Base-by-base conservation (phyloP, 1,140 invertebrate species). In the Hypothenemus hampei region DNA sequence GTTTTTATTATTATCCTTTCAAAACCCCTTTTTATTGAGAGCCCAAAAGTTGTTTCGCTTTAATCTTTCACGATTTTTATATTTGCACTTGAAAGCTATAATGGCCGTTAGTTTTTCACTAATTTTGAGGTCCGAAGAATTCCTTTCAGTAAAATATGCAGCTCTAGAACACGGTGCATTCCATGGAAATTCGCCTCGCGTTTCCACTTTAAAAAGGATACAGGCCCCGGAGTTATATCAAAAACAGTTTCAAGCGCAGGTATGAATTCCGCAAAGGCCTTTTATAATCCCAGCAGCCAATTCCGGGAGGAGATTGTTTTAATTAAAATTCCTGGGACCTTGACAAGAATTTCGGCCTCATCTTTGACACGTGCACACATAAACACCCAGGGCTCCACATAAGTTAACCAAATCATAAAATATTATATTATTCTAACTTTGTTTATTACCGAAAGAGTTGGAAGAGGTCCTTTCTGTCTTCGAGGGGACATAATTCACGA, bases 1-100 rank as follows among this genome's bases (percentile, higher is more conserved):
- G 48, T 40, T 50, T 50, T 50, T 50, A 50, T 50, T 50, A 50
- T 50, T n/a, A 19, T 46, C 21, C 40, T 43, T 22, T 43, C n/a
- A 39, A 26, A 15, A 4, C 23, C 2, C 41, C 22, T 23, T 26
- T 44, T 44, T 3, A 29, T 7, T 2, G 16, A 6, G 40, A 4
- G 10, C n/a, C 1, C 8, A 11, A 8, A 11, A 8, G 26, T 31
- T 11, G 10, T 13, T 31, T 1, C 26, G 26, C 8, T 11, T 31
- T 13, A 31, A 31, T 31, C 13, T 13, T 31, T 31, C 8, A 11
- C 13, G 26, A n/a, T 31, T 31, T 31, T 31, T 13, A 31, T 13
- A 13, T 31, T 31, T 8, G 26, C 26, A 31, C 26, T 31, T 31
- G 10, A 31, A 8, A 31, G 26, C 26, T 11, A 11, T 13, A n/a